phyloP scores from a whole-genome alignment of 1,140 invertebrate genomes.

The Drosophila bipectinata region DNA sequence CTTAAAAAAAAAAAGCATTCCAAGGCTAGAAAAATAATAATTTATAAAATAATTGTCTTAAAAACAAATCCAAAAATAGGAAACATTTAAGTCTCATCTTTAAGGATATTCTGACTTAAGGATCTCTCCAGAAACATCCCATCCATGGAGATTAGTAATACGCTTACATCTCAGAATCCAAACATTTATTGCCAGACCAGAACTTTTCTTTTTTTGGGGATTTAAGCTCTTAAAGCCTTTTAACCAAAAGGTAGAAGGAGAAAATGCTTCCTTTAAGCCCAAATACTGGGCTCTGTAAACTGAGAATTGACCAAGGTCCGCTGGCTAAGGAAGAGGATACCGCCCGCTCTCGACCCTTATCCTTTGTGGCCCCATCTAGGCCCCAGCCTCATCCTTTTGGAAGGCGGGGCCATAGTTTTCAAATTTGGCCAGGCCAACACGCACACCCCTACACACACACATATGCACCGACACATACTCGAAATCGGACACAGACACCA shows the following conservation, averaged over 20 bases:
- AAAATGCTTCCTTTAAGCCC: conserved; percentile 32
- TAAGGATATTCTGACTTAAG: too few relatives aligned
- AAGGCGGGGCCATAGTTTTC: background rate
- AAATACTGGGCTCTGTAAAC: conserved; percentile 3
- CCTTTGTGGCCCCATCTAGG: background rate
- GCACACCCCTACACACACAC: conserved; percentile 1
- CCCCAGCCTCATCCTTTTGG: background rate
- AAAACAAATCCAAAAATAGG: too few relatives aligned
- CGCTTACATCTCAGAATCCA: too few relatives aligned
- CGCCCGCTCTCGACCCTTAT: background rate
- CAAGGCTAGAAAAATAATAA: background rate
- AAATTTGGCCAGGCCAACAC: conserved; percentile 11
- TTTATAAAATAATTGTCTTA: background rate
- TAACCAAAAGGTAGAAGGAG: background rate
- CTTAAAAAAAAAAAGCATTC: background rate
- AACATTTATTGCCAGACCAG: too few relatives aligned
- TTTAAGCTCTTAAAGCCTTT: background rate
- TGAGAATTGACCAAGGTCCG: conserved; percentile 24
- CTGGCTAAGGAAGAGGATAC: conserved; percentile 24
- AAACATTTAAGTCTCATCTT: too few relatives aligned
- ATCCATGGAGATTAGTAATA: too few relatives aligned
- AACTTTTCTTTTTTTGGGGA: background rate
- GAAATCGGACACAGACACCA: conserved; percentile 4
- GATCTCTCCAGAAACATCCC: too few relatives aligned
- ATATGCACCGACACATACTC: background rate